A percentile compares a stretch with the other conserved stretches of the same genome.
Conservation (phyloP, 2,113 vertebrate species). For the Lynx canadensis region DNA sequence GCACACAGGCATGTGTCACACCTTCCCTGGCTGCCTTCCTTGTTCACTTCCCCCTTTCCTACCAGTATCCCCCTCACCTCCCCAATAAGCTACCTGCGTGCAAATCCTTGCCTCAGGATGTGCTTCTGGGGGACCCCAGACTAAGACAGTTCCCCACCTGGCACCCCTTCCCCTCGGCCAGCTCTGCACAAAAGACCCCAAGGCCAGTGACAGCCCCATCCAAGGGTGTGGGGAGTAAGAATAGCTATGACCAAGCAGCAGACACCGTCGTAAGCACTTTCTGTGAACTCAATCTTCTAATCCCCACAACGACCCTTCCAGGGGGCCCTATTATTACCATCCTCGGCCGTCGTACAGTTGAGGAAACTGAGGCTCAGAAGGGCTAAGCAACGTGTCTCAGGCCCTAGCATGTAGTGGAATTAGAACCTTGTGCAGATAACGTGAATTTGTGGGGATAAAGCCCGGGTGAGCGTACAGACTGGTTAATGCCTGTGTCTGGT, state of each 20-base stretch:
- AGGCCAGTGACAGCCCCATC: not conserved
- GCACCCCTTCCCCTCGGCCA: not conserved
- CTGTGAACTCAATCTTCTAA: not conserved
- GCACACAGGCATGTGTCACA: no score
- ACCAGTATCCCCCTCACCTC: not conserved
- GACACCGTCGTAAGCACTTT: not conserved
- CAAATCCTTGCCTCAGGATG: not conserved
- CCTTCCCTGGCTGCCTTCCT: not conserved
- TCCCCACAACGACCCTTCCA: not conserved
- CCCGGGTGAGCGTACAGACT: rapidly evolving
- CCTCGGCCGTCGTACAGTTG: rapidly evolving
- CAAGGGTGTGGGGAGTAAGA: not conserved
- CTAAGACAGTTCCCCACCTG: not conserved
- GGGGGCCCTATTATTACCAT: no score
- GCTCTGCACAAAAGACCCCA: not conserved
- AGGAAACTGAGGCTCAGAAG: not conserved
- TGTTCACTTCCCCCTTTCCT: no score
- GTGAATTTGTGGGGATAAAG: not conserved
- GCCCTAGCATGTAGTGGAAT: no score
- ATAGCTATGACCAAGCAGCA: not conserved
- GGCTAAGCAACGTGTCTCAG: not conserved
- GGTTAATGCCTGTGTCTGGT: not conserved
- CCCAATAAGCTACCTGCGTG: not conserved
- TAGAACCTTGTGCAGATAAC: not conserved
- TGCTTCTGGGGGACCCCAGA: not conserved